Conservation (phyloP, 1,140 invertebrate genomes). For the Acromyrmex echinatior region DNA sequence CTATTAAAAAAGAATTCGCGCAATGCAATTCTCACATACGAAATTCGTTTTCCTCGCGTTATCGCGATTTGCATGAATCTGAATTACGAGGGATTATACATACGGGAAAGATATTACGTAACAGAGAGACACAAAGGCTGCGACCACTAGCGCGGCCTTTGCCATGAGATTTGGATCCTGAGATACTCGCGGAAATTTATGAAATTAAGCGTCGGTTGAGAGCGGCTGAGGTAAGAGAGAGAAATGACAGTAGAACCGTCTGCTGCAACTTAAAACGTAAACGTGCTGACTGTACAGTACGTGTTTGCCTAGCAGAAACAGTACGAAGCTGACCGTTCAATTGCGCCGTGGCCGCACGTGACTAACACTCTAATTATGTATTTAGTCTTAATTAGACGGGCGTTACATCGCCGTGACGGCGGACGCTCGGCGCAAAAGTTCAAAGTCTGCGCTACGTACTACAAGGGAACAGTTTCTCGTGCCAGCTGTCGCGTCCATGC, state of each 20-base stretch:
- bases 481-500: constrained; percentile 64
- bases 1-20: background rate
- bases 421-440: constrained; percentile 68
- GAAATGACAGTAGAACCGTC: constrained; percentile 47
- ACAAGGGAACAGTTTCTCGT: constrained; percentile 44
- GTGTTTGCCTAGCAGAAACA: constrained; percentile 76
- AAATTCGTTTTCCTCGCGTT: constrained; percentile 11
- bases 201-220: constrained; percentile 60
- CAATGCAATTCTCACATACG: constrained; percentile 2
- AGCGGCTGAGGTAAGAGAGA: constrained; percentile 42
- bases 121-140: constrained; percentile 16
- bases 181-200: constrained; percentile 65
- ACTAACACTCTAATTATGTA: constrained; percentile 85
- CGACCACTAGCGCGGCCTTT: constrained; percentile 24
- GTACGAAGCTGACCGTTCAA: constrained; percentile 81
- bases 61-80: constrained; percentile 26
- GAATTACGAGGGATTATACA: constrained; percentile 52
- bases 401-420: constrained; percentile 77
- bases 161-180: constrained; percentile 56
- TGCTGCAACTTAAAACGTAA: constrained; percentile 73
- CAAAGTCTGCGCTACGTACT: constrained; percentile 40
- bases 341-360: constrained; percentile 82
- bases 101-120: constrained; percentile 28
- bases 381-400: constrained; percentile 85
- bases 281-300: constrained; percentile 76